phyloP scores from a whole-genome alignment of 2,113 vertebrate species.

The Mandrillus leucophaeus region DNA sequence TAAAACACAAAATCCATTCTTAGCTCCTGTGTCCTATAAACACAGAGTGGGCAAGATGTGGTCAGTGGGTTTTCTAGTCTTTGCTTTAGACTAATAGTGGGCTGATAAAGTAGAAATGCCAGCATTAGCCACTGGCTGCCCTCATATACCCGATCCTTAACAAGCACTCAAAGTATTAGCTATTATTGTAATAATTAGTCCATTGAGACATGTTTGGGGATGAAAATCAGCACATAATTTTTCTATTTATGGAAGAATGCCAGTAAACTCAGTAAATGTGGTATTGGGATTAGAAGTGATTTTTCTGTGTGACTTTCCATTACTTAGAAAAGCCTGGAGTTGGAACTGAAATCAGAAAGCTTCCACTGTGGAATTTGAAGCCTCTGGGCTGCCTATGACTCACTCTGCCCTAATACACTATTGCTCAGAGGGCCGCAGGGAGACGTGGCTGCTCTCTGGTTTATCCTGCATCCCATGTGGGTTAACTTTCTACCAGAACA shows the following conservation, averaged over 20 bases:
- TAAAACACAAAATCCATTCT: background rate
- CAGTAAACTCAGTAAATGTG: background rate
- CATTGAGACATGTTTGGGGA: background rate
- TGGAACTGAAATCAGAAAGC: background rate
- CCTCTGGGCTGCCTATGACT: accelerated
- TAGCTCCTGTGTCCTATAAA: background rate
- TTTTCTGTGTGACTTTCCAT: background rate
- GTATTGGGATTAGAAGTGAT: background rate
- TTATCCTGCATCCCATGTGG: background rate
- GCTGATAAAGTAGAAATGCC: background rate
- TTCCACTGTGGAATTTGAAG: background rate
- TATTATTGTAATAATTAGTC: background rate
- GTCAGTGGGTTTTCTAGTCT: background rate
- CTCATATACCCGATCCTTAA: background rate
- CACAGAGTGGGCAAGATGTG: background rate
- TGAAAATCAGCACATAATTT: background rate
- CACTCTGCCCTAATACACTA: background rate
- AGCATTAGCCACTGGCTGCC: background rate
- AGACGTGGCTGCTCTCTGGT: background rate
- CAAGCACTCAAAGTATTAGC: background rate
- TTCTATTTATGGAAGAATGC: background rate
- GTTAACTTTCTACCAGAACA: background rate
- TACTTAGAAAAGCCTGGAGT: background rate
- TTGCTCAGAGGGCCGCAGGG: accelerated
- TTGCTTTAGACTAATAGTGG: background rate